Evolutionary conservation across 2,113 vertebrate genomes (phyloP).

Genomic region (Trachemys scripta): DNA sequence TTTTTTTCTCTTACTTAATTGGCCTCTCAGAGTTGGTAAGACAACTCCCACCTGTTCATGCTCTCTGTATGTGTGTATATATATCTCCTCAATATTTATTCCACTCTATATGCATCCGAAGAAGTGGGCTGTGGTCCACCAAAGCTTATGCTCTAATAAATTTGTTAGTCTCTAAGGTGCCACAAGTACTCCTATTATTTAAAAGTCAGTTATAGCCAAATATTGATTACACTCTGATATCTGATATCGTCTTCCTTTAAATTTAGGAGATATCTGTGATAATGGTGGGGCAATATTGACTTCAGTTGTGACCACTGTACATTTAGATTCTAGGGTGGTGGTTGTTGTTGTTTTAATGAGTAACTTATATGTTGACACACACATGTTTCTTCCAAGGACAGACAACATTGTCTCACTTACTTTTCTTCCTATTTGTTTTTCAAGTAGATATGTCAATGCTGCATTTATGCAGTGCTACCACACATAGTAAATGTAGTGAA

Average conservation of each 20-base stretch:
- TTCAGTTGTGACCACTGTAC: neutral
- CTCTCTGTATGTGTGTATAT: too few relatives aligned
- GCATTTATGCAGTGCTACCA: neutral
- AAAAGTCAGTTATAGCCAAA: too few relatives aligned
- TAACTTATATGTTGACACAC: neutral
- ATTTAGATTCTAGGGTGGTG: neutral
- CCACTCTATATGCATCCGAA: too few relatives aligned
- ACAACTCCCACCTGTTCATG: too few relatives aligned
- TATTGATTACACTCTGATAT: too few relatives aligned
- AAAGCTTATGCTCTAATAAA: too few relatives aligned
- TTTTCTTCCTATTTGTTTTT: neutral
- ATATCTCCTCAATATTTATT: too few relatives aligned
- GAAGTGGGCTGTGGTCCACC: too few relatives aligned
- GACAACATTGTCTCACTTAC: accelerated
- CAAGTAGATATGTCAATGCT: neutral
- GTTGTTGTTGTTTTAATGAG: neutral
- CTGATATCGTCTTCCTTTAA: neutral
- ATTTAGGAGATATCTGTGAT: neutral
- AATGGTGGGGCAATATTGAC: neutral
- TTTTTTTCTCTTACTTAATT: too few relatives aligned
- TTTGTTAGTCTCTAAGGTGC: too few relatives aligned
- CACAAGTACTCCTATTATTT: too few relatives aligned
- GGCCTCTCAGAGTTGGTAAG: too few relatives aligned
- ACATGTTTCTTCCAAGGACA: neutral
- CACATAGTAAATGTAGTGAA: accelerated